Percentiles rank a stretch among this genome's conserved stretches.
Conservation (phyloP, 1,140 invertebrate genomes). For the Phocides pigmalion region DNA sequence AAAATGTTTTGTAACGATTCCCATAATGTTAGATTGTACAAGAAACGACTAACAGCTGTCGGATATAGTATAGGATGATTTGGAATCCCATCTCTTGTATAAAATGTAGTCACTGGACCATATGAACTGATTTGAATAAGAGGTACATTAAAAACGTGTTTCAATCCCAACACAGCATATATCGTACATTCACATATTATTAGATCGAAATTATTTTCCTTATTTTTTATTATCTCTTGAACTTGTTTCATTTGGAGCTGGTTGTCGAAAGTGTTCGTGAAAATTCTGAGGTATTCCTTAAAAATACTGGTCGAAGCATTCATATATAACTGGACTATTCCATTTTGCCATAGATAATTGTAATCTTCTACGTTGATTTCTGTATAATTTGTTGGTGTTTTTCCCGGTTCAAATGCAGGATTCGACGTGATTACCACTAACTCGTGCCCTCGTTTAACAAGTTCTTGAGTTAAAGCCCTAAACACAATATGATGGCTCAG, state of each 20-base stretch:
- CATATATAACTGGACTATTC: background rate
- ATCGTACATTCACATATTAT: conserved; percentile 1
- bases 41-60: background rate
- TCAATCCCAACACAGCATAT: background rate
- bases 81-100: background rate
- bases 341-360: background rate
- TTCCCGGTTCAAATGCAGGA: background rate
- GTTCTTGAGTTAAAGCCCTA: background rate
- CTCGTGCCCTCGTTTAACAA: conserved; percentile 10
- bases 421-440: conserved; percentile 3
- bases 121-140: conserved; percentile 17
- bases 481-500: background rate
- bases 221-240: background rate
- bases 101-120: background rate
- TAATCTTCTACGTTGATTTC: conserved; percentile 1
- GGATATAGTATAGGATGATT: conserved; percentile 14
- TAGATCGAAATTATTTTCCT: conserved; percentile 8
- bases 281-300: conserved; percentile 7
- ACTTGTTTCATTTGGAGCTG: conserved; percentile 4
- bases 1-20: background rate
- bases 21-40: conserved; percentile 4
- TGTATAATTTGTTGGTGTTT: background rate
- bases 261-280: background rate
- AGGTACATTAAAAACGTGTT: conserved; percentile 10
- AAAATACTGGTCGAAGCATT: background rate